Evolutionary conservation across 2,797 vertebrate genomes (phyloP), one percentile per base, ranked within the genome.

Genomic region (Chelmon rostratus): DNA sequence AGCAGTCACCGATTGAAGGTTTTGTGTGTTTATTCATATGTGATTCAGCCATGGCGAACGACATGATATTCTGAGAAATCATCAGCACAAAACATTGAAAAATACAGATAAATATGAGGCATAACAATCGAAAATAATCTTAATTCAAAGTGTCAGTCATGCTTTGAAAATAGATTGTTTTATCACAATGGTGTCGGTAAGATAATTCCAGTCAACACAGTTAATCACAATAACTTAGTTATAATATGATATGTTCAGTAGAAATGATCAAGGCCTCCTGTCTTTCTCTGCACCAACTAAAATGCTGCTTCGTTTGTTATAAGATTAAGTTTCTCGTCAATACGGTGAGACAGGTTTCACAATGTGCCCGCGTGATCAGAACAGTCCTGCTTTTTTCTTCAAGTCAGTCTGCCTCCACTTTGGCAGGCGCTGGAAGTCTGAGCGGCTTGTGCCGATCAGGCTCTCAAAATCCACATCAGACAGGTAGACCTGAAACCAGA

Each of bases 321-420:
- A 59, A 49, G 19, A 11, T 65, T 3, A 13, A 3, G 4, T 76
- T 72, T 66, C 21, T 47, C 21, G 5, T 38, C 10, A 5, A 40
- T 64, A 18, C 19, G 31, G 8, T 1, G 4, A 56, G 25, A 65
- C 61, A 4, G 8, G 37, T 40, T 61, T 56, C 54, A 68, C 40
- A 13, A 2, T 0, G 1, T 52, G 78, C 88, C 53, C 33, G 9
- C 50, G 16, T 19, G n/a, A n/a, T 97, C 93, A 99, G 94, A 98
- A 98, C 69, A 99, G 94, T 69, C 97, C 97, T 0, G 93, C 90
- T 49, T 96, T 96, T 78, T 98, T 97, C 92, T 99, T 99, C 83
- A 99, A 79, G 0, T 96, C 96, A 21, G 87, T 96, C 88, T 99
- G 97, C 66, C 96, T 96, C 98, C 98, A 99, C 83, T 90, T 95